Conservation (phyloP, 2,888 invertebrate species). For the Ptilodon capucinus region DNA sequence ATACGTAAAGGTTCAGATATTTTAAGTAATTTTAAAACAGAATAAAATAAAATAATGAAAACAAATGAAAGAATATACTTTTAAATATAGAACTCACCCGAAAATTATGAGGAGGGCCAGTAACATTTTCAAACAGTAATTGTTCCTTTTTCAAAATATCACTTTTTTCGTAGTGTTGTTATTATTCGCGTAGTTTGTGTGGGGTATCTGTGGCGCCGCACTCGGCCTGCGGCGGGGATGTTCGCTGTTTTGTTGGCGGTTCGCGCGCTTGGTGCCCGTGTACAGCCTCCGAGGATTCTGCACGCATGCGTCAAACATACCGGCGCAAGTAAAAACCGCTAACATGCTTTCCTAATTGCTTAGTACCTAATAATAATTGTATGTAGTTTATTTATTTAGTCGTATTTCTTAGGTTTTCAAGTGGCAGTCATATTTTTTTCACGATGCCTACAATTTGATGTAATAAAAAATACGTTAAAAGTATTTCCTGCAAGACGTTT, state of each 20-base stretch:
- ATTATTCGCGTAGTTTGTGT: slow-evolving; percentile 30
- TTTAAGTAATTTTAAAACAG: neutral
- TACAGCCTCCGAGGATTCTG: slow-evolving; percentile 29
- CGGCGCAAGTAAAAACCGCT: slow-evolving; percentile 21
- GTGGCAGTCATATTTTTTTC: too few relatives aligned
- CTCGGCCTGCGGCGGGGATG: slow-evolving; percentile 43
- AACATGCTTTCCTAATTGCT: neutral
- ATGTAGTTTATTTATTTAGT: neutral
- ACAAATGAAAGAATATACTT: neutral
- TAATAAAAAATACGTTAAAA: too few relatives aligned
- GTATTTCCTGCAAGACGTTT: too few relatives aligned
- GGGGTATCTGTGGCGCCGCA: slow-evolving; percentile 50
- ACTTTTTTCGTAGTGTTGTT: slow-evolving; percentile 6
- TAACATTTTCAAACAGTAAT: neutral
- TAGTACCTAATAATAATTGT: neutral
- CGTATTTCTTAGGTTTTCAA: too few relatives aligned
- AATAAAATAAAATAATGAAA: neutral
- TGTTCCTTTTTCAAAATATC: neutral
- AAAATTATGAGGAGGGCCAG: neutral
- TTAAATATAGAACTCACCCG: neutral
- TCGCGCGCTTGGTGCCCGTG: slow-evolving; percentile 38
- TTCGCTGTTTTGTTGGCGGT: slow-evolving; percentile 46
- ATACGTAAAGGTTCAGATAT: too few relatives aligned
- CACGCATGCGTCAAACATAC: slow-evolving; percentile 52
- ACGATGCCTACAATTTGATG: too few relatives aligned